Evolutionary conservation across 2,888 invertebrate species (phyloP), one percentile per base, ranked within the genome.

Genomic region (Polia nebulosa): DNA sequence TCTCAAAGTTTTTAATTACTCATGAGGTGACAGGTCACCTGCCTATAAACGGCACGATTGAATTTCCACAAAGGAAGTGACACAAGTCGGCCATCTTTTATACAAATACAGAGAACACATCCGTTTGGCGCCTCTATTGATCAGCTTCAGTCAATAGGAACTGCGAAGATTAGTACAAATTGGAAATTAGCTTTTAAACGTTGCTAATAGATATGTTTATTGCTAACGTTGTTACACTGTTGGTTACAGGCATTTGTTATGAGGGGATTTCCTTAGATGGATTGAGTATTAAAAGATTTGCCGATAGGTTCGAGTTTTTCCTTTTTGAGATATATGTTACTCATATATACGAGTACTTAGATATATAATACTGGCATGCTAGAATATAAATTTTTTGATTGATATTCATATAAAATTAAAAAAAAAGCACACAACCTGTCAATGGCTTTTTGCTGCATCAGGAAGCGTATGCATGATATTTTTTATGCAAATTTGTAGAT

Each of bases 71-170:
- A 90, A 91, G 92, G 91, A 92, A 89, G 87, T 90, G 91, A 91
- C 90, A 89, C 87, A 88, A 89, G 87, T 88, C 86, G 82, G 86
- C 85, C 89, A 90, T 89, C 85, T 91, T 90, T 85, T 90, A 88
- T 90, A 85, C 87, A 91, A 91, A 92, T 85, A 91, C 85, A 77
- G 66, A 89, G 88, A 89, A 89, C 87, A 90, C 86, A 89, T 92
- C 92, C 91, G 91, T 87, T 89, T 83, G 85, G 82, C 87, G 84
- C 83, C 82, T 85, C 83, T 81, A 88, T 89, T 88, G 88, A 88
- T 88, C 83, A 76, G 80, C 77, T 83, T 79, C 78, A 83, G 82
- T 84, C 82, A 85, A 87, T 85, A 85, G 53, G 53, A 83, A 64
- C 45, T 75, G 68, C 53, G 47, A 66, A 72, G 70, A 69, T 75